Base-by-base conservation (phyloP, 2,888 invertebrate genomes). In the Incurvaria masculella region DNA sequence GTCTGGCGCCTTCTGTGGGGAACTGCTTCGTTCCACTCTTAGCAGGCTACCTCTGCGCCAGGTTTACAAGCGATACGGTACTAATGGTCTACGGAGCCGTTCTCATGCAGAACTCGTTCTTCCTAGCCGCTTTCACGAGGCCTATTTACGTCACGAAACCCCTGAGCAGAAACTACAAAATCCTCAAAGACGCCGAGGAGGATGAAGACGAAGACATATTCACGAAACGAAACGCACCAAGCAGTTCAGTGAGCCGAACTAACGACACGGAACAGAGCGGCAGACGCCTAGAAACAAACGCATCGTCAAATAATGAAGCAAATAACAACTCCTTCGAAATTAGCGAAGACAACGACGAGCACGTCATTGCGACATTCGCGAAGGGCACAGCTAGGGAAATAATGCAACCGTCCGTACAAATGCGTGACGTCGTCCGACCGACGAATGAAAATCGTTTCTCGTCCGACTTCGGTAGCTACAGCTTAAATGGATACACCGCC, bases 131-230 rank as follows among this genome's bases (percentile, higher is more conserved):
- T 1, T 82, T 80, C 53, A 72, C 74, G 16, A 71, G 83, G 48
- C 84, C 84, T 0, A 59, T 74, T 39, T 84, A 84, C 54, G 72
- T 79, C 47, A 75, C 74, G 56, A 70, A 60, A 51, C 73, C 74
- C 2, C 64, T 79, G n/a, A 63, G 66, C 55, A 64, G 65, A 47
- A 78, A 74, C 0, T 79, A 79, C 53, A 79, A 76, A 53, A 72
- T 72, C 65, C 58, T 79, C 1, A 59, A 73, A 48, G 78, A 73
- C 20, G 72, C 70, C 0, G 69, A 64, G 0, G 79, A 80, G 49
- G 80, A 80, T 45, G 80, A 80, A 17, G 83, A 83, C 54, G 82
- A 83, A 62, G 79, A 83, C 2, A 80, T 83, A 55, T 81, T 81
- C 55, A 76, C 81, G 0, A 75, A 73, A 53, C 70, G 70, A 63